phyloP scores from a whole-genome alignment of 1,140 invertebrate species.

The Papilio xuthus region DNA sequence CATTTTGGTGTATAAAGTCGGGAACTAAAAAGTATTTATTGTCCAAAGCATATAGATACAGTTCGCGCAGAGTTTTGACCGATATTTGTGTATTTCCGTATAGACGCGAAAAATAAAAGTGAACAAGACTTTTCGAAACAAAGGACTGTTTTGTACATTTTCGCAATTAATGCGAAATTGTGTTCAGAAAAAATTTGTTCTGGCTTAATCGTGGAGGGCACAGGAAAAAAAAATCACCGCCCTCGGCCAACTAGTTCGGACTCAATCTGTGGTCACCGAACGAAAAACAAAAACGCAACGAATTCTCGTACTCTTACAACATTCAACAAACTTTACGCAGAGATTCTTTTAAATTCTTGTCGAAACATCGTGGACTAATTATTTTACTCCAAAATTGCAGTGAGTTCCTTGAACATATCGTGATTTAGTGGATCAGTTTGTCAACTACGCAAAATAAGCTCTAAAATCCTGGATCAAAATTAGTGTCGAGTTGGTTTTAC shows the following conservation, averaged over 20 bases:
- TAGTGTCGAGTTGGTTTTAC: slow-evolving; percentile 71
- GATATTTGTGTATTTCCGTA: slow-evolving; percentile 78
- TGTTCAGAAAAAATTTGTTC: slow-evolving; percentile 76
- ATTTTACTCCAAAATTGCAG: slow-evolving; percentile 68
- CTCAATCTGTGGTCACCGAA: slow-evolving; percentile 75
- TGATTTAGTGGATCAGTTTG: slow-evolving; percentile 74
- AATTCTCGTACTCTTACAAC: slow-evolving; percentile 65
- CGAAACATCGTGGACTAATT: slow-evolving; percentile 66
- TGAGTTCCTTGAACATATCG: slow-evolving; percentile 69
- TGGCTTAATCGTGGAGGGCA: slow-evolving; percentile 67
- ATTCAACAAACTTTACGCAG: slow-evolving; percentile 44
- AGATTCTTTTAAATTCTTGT: slow-evolving; percentile 68
- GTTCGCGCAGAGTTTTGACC: slow-evolving; percentile 79
- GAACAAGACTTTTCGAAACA: slow-evolving; percentile 76
- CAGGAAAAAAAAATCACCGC: slow-evolving; percentile 63
- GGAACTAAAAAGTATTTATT: slow-evolving; percentile 70
- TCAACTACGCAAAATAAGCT: slow-evolving; percentile 57
- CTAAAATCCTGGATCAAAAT: slow-evolving; percentile 71
- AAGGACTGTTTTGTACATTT: slow-evolving; percentile 81
- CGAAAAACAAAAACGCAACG: slow-evolving; percentile 76
- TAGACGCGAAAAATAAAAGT: slow-evolving; percentile 77
- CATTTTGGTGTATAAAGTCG: slow-evolving; percentile 77
- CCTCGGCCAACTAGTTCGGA: slow-evolving; percentile 75
- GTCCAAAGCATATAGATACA: slow-evolving; percentile 62
- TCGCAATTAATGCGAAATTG: slow-evolving; percentile 79